Evolutionary conservation across 2,113 vertebrate species (phyloP).

Genomic region (Larimichthys crocea): DNA sequence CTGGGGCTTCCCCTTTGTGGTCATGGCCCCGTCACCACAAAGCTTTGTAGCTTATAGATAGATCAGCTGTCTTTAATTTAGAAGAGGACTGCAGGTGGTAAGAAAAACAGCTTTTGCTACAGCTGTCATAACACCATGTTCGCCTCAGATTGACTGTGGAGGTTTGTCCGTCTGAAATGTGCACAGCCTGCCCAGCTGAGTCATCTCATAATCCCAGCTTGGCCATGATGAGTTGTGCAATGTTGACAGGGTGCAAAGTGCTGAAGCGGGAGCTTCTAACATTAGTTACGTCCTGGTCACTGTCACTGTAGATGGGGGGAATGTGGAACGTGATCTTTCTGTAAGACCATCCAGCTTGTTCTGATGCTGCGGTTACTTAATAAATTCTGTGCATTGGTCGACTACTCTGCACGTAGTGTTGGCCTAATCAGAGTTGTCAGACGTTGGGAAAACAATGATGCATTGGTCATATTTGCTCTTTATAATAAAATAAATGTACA

Average conservation of each 20-base stretch:
- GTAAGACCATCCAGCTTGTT: constrained; percentile 59
- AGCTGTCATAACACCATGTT: not conserved
- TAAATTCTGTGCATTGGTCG: constrained; percentile 30
- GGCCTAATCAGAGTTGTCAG: constrained; percentile 17
- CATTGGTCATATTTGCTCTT: not conserved
- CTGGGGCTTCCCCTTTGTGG: not conserved
- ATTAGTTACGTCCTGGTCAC: constrained; percentile 68
- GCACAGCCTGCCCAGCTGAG: constrained; percentile 36
- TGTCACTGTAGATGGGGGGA: constrained; percentile 68
- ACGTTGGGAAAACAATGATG: constrained; percentile 1
- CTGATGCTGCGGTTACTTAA: constrained; percentile 35
- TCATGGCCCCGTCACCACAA: not conserved
- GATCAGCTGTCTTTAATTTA: constrained; percentile 9
- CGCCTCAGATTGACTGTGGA: not conserved
- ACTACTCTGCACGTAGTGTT: not conserved
- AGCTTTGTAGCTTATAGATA: not conserved
- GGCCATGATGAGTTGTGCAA: constrained; percentile 45
- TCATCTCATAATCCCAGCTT: constrained; percentile 53
- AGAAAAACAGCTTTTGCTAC: constrained; percentile 2
- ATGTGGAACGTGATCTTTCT: constrained; percentile 69
- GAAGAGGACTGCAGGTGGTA: not conserved
- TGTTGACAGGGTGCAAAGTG: constrained; percentile 71
- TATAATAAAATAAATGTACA: not conserved
- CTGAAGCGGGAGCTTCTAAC: constrained; percentile 75
- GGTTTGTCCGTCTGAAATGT: constrained; percentile 32